phyloP scores from a whole-genome alignment of 30 jellyfish, hydroid and myxozoan species.

The Phacellophora camtschatica region DNA sequence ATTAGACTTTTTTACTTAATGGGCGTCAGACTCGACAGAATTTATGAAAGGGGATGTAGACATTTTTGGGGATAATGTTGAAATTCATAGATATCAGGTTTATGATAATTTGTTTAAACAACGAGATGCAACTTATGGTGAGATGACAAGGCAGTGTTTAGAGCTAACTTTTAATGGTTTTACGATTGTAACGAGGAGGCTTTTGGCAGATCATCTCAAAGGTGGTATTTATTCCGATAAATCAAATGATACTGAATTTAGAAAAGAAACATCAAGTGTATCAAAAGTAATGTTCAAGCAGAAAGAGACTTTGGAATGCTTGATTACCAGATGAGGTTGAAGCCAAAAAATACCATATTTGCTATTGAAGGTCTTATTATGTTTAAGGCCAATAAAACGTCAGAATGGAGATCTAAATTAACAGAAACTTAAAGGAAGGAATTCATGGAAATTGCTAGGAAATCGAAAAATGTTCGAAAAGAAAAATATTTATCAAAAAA shows the following conservation, averaged over 20 bases:
- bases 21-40: not conserved
- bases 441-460: not conserved
- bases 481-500: not conserved
- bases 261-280: not conserved
- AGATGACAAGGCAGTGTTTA: not conserved
- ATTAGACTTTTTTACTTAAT: not conserved
- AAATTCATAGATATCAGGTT: not conserved
- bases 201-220: not conserved
- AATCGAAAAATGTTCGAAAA: not conserved
- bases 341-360: not conserved
- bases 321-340: not conserved
- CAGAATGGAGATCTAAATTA: not conserved
- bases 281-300: not conserved
- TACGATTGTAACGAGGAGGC: not conserved
- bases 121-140: not conserved
- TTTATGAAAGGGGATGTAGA: not conserved
- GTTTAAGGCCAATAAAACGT: not conserved
- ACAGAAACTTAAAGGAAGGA: not conserved
- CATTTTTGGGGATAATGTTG: not conserved
- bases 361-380: not conserved
- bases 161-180: not conserved
- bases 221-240: not conserved
- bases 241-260: not conserved
- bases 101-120: not conserved
- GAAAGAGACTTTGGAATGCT: slow-evolving; percentile 13